phyloP scores from a whole-genome alignment of 2,888 invertebrate species.

The Orthosia incerta region DNA sequence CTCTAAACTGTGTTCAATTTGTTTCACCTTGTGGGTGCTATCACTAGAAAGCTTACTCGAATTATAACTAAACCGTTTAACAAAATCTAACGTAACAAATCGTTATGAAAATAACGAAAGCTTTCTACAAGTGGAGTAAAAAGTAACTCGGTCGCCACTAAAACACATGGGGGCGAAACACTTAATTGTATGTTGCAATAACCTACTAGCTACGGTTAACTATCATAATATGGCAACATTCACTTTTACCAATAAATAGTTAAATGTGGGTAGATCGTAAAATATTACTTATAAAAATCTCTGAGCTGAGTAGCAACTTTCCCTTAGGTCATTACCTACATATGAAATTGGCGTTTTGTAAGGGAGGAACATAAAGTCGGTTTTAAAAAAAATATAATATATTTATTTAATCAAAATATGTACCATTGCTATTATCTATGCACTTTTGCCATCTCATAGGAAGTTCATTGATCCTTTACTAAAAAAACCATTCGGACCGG shows the following conservation, averaged over 20 bases:
- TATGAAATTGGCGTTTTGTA: too few species aligned
- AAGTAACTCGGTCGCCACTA: not conserved
- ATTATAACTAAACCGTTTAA: conserved; percentile 21
- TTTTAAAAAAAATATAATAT: too few species aligned
- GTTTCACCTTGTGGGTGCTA: conserved; percentile 6
- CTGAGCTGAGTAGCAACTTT: too few species aligned
- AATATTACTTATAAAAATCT: too few species aligned
- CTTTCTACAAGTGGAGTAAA: conserved; percentile 16
- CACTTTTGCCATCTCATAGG: too few species aligned
- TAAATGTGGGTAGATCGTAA: conserved; percentile 49
- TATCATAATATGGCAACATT: conserved; percentile 33
- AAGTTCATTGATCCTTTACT: too few species aligned
- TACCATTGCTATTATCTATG: too few species aligned
- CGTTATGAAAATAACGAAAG: conserved; percentile 4
- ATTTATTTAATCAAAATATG: too few species aligned
- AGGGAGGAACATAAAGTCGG: too few species aligned
- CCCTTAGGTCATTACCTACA: too few species aligned
- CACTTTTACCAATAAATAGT: conserved; percentile 12
- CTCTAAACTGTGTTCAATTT: not conserved
- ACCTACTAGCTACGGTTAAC: not conserved
- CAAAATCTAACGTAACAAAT: conserved; percentile 14
- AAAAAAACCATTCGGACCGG: too few species aligned
- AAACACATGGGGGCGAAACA: not conserved
- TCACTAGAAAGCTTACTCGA: conserved; percentile 29
- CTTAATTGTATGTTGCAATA: not conserved